Conservation (phyloP, 2,888 invertebrate genomes). For the Hydraecia micacea region DNA sequence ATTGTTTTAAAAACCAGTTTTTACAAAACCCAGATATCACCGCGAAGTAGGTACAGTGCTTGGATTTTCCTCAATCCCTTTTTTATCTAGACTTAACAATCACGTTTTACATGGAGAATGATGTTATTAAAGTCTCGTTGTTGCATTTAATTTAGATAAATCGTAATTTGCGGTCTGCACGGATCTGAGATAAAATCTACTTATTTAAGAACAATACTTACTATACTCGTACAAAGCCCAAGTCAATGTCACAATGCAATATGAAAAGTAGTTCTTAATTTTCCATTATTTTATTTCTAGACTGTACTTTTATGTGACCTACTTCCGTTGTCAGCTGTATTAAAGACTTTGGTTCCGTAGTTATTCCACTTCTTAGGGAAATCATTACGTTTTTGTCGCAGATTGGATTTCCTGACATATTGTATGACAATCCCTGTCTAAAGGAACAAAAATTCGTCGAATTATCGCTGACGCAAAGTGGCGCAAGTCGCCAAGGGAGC, state of each 20-base stretch:
- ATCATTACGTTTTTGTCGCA: neutral
- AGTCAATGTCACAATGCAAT: slow-evolving; percentile 17
- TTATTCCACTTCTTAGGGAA: neutral
- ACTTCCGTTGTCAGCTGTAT: slow-evolving; percentile 34
- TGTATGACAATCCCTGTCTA: neutral
- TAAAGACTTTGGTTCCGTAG: slow-evolving; percentile 21
- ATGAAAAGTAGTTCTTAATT: slow-evolving; percentile 1
- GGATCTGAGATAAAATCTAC: slow-evolving; percentile 30
- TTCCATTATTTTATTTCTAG: slow-evolving; percentile 41
- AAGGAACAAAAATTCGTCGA: neutral
- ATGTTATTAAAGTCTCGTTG: slow-evolving; percentile 30
- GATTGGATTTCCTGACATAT: neutral
- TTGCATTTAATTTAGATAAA: slow-evolving; percentile 38
- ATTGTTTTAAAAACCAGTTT: slow-evolving; percentile 25
- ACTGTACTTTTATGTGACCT: neutral
- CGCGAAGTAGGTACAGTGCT: neutral
- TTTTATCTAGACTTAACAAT: slow-evolving; percentile 42
- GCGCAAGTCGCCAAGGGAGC: too few relatives aligned
- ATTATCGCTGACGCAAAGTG: neutral
- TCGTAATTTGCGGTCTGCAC: slow-evolving; percentile 29
- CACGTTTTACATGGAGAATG: slow-evolving; percentile 37
- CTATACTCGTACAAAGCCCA: too few relatives aligned
- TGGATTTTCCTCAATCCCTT: slow-evolving; percentile 43
- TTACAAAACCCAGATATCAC: slow-evolving; percentile 13
- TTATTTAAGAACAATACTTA: slow-evolving; percentile 1